Evolutionary conservation across 2,888 invertebrate species (phyloP).

Genomic region (Eumerus sabulonum): DNA sequence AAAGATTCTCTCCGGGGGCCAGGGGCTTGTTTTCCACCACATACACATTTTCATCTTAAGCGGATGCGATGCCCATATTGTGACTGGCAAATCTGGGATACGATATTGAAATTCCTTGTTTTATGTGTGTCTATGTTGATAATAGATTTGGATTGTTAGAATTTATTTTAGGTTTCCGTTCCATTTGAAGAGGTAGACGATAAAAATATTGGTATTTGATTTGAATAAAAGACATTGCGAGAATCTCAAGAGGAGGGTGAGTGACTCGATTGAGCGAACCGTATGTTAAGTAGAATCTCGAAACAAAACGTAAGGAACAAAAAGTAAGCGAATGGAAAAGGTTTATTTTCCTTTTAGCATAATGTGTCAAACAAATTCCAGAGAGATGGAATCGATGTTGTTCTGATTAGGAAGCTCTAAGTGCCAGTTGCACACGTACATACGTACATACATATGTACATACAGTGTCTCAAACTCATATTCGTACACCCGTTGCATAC

Average conservation of each 20-base stretch:
- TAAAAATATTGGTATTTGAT: slow-evolving; percentile 38
- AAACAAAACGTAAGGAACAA: neutral
- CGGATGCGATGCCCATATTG: neutral
- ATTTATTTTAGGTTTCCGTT: slow-evolving; percentile 28
- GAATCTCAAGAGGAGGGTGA: neutral
- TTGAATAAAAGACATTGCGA: slow-evolving; percentile 17
- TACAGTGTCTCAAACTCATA: no score
- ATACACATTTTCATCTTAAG: neutral
- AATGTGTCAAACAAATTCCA: slow-evolving; percentile 3
- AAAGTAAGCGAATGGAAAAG: neutral
- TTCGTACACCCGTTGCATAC: no score
- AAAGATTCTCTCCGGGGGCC: slow-evolving; percentile 1
- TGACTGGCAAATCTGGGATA: slow-evolving; percentile 26
- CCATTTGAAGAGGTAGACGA: slow-evolving; percentile 8
- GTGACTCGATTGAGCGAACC: neutral
- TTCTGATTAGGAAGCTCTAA: slow-evolving; percentile 4
- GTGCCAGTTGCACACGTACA: no score
- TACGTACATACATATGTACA: no score
- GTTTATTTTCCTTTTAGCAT: neutral
- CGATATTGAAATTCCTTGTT: slow-evolving; percentile 39
- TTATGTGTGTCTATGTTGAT: slow-evolving; percentile 12
- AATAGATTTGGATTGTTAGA: slow-evolving; percentile 25
- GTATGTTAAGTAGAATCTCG: slow-evolving; percentile 16
- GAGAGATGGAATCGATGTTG: slow-evolving; percentile 17
- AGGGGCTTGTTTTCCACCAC: neutral